phyloP scores from a whole-genome alignment of 2,797 vertebrate genomes.

The Anniella stebbinsi region DNA sequence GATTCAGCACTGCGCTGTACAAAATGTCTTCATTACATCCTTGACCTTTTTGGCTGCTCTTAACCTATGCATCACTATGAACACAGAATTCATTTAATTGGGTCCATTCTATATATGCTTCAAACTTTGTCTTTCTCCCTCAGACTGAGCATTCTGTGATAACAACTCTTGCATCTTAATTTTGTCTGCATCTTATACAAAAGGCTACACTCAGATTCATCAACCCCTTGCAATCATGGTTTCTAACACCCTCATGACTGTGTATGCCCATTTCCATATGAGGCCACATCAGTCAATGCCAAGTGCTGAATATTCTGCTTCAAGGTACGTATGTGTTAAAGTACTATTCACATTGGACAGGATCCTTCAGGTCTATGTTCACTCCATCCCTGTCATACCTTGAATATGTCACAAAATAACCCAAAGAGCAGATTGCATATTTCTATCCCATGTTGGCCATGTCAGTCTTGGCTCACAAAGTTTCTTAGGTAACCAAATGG shows the following conservation, averaged over 20 bases:
- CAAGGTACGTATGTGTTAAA: not conserved
- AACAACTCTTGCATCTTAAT: not conserved
- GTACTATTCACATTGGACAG: not conserved
- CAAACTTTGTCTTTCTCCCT: not conserved
- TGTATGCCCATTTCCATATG: not conserved
- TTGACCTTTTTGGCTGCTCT: not conserved
- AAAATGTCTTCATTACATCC: not conserved
- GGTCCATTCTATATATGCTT: not conserved
- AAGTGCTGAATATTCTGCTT: not conserved
- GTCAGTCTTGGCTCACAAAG: not conserved
- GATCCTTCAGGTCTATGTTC: not conserved
- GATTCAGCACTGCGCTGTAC: not conserved
- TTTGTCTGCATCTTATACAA: not conserved
- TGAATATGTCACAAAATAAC: not conserved
- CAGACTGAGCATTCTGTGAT: not conserved
- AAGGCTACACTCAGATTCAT: not conserved
- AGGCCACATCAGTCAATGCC: too few species aligned
- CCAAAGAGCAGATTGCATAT: not conserved
- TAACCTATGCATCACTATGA: not conserved
- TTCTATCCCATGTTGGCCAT: not conserved
- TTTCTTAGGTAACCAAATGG: not conserved
- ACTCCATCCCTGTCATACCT: not conserved
- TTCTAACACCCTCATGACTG: not conserved
- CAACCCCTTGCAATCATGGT: not conserved
- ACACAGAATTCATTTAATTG: slow-evolving; percentile 4